Evolutionary conservation across 2,113 vertebrate species (phyloP), one percentile per base, ranked within the genome.

Genomic region (Clarias magur): DNA sequence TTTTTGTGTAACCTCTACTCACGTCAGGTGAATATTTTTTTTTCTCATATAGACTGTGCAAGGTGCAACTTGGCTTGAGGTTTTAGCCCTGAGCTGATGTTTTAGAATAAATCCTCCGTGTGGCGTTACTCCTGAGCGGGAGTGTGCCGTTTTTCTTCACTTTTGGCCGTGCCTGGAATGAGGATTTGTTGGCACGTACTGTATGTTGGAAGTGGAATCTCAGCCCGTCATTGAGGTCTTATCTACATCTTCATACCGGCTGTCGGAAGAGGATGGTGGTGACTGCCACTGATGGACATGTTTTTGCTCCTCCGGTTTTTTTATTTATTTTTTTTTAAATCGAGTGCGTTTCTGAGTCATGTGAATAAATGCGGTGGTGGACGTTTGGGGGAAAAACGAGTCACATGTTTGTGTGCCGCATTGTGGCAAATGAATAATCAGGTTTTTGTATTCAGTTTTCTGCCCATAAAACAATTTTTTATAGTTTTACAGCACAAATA

Each of bases 241-340:
- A 68, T 85, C 59, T 63, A 19, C 38, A 54, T 78, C 84, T 53
- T 57, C 59, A 76, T 13, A 23, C 48, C 11, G 38, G 54, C 83
- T 60, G 68, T 85, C 83, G 78, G 54, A 53, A 53, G 84, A 76
- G 38, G 70, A 76, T 30, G 48, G 72, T 25, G 11, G 34, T 62
- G 83, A 75, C 68, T 15, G 68, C 27, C 12, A n/a, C 21, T 85
- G 83, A 76, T 54, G 72, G 34, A 76, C 54, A 73, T 30, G 34
- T 16, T 78, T 76, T 16, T 34, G 15, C 15, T 30, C 17, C 65
- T 19, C 54, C 25, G 15, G 72, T 84, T 83, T 84, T 72, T 48
- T 48, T 48, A 6, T 5, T 48, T 48, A 6, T 48, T 5, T 48
- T 7, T 48, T 48, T 48, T 48, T 42, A 42, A 3, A 81, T 81